Conservation (phyloP, 2,797 vertebrate species). For the Eulemur coronatus region DNA sequence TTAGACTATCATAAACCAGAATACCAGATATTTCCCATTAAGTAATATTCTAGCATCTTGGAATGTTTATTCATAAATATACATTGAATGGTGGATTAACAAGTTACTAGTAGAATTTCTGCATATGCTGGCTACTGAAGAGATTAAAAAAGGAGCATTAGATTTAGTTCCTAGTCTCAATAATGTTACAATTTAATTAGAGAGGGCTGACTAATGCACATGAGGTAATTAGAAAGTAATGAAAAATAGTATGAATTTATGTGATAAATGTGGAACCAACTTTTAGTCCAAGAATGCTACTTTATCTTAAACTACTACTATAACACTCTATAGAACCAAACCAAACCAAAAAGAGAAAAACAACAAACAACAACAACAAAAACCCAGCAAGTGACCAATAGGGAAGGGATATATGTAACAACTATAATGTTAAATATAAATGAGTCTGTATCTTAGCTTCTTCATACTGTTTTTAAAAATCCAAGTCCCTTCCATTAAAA, state of each 20-base stretch:
- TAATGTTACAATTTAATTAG: slow-evolving; percentile 71
- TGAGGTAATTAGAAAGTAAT: slow-evolving; percentile 72
- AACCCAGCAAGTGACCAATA: background rate
- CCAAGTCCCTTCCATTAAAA: background rate
- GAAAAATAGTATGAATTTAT: slow-evolving; percentile 67
- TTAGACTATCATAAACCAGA: background rate
- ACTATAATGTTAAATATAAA: background rate
- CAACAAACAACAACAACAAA: too few species aligned
- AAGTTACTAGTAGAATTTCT: slow-evolving; percentile 18
- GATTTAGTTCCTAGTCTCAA: slow-evolving; percentile 30
- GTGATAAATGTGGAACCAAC: slow-evolving; percentile 59
- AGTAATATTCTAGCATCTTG: background rate
- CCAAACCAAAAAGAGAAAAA: background rate
- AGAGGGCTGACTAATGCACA: slow-evolving; percentile 58
- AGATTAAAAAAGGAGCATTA: slow-evolving; percentile 13
- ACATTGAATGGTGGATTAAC: background rate
- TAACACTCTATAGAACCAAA: background rate
- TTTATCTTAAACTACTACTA: slow-evolving; percentile 23
- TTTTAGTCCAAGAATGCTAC: background rate
- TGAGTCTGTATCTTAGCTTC: background rate
- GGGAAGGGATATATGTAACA: background rate
- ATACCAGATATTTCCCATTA: background rate
- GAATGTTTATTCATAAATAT: background rate
- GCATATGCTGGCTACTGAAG: background rate
- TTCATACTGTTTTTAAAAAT: slow-evolving; percentile 19